Evolutionary conservation across 2,888 invertebrate genomes (phyloP), one percentile per base, ranked within the genome.

Genomic region (Apodemia mormo): DNA sequence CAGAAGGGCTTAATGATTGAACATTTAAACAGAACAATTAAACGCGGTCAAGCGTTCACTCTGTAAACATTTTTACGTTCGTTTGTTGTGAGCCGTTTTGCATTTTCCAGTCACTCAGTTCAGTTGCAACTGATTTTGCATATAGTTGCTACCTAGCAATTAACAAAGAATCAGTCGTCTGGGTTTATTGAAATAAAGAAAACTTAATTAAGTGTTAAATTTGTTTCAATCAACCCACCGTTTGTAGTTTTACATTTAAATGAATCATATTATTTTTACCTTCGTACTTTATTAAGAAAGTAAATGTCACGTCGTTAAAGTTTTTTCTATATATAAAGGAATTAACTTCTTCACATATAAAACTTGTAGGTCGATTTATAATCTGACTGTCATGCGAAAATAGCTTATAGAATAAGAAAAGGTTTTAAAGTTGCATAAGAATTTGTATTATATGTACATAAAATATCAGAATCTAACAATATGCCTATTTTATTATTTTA

Each of bases 161-260:
- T 91, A 92, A 87, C 86, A 87, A 88, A 83, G 81, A 87, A 85
- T 85, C 86, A 81, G 79, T 77, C 61, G 61, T 61, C 81, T 81
- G 83, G 81, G 79, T 86, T 87, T 86, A 89, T 89, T 89, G 86
- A 86, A 84, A 84, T 83, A 81, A 83, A 84, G 78, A 79, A 81
- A 81, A 84, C 82, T 86, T 85, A 85, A 87, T 88, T 85, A 85
- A 86, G 81, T 76, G 79, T 74, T 76, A 75, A 76, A 75, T 78
- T 78, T 75, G 69, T 75, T 76, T 71, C 76, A 76, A 79, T 76
- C 76, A 73, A 74, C 72, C 68, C 68, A 68, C 72, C 74, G 74
- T 73, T 77, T 73, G 74, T 74, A 72, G 58, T 58, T 58, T 58
- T 58, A 33, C 58, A 58, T 58, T 58, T 58, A 58, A 58, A 9